Evolutionary conservation across 2,888 invertebrate genomes (phyloP), one percentile per base, ranked within the genome.

Genomic region (Drosophila histrio): DNA sequence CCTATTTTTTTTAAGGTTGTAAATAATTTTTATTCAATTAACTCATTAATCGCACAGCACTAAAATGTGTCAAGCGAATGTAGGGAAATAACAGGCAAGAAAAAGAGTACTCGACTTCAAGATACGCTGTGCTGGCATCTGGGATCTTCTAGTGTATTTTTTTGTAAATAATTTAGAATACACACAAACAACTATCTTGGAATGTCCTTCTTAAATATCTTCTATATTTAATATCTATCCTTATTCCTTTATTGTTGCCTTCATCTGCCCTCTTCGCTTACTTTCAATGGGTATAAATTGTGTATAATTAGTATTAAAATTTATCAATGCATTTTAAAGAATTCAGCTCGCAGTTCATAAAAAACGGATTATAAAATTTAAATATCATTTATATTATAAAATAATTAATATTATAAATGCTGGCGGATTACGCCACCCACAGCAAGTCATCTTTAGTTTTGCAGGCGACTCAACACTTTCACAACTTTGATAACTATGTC

Each of bases 401-500:
- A 34, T 17, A 50, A 36, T 26, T 11, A 11, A 24, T n/a, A 39
- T 21, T 19, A 28, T 39, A 15, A 41, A 28, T 39, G 9, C 21
- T 7, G 28, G 13, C 30, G 15, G 11, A 53, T 47, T 36, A 21
- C 7, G 7, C 13, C 13, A 38, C 3, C 28, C 9, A 13, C 4
- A 38, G 7, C 26, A 8, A 22, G 6, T 11, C 24, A 41, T 19
- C 39, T 50, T 50, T 15, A 2, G 2, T 17, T n/a, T 26, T 8
- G 13, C 15, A 32, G 49, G 22, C 21, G 36, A 38, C 17, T n/a
- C n/a, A 53, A 41, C 19, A 39, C 52, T 19, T 30, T 49, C 36
- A 9, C 9, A 15, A 15, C 26, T 43, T 32, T 13, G n/a, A 8
- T 34, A 50, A 43, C 59, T 41, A 19, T 41, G 67, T 24, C 62